Base-by-base conservation (phyloP, 2,797 vertebrate genomes). In the Telmatherina bonti region DNA sequence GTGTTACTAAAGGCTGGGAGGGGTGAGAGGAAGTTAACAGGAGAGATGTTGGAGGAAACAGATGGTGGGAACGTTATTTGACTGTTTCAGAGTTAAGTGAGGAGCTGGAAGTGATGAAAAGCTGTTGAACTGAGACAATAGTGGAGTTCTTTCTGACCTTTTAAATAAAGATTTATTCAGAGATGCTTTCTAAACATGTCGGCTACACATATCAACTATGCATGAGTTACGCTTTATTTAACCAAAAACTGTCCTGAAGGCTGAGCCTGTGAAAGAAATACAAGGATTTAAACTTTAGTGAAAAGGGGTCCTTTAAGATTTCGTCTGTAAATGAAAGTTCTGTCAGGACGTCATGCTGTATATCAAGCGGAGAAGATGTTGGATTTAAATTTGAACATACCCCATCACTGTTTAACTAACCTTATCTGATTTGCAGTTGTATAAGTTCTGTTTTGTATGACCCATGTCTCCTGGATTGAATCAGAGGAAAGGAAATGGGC, bases 61-160 rank as follows among this genome's bases (percentile, higher is more conserved):
- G 84, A 88, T 84, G 87, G 87, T 62, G 9, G 36, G 68, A 76
- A 63, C 38, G 59, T 82, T 76, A 87, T 56, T 76, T 57, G 55
- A 66, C 76, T 54, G 70, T 29, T 63, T 71, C 69, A 43, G 56
- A 77, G 72, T 61, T 58, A 61, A 82, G 66, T 24, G 62, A 73
- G 75, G 65, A 73, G 72, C 82, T 29, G 55, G 47, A 64, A 63
- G 76, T 22, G 11, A 64, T 31, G 61, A 47, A 71, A 71, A 71
- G 78, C 71, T 72, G 76, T 68, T 64, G 13, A 77, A 59, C 62
- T 22, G 51, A 76, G 81, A 36, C 67, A 43, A 53, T 57, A 72
- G 78, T 79, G 79, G 75, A 59, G 74, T 52, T 62, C 54, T 58
- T 52, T 68, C 41, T 83, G 83, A 89, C 86, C 85, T 86, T 43